These are phyloP conservation scores for Quiscalus mexicanus DNA, from an alignment of 2,113 vertebrate species.

Conservation along the genomic window DNA sequence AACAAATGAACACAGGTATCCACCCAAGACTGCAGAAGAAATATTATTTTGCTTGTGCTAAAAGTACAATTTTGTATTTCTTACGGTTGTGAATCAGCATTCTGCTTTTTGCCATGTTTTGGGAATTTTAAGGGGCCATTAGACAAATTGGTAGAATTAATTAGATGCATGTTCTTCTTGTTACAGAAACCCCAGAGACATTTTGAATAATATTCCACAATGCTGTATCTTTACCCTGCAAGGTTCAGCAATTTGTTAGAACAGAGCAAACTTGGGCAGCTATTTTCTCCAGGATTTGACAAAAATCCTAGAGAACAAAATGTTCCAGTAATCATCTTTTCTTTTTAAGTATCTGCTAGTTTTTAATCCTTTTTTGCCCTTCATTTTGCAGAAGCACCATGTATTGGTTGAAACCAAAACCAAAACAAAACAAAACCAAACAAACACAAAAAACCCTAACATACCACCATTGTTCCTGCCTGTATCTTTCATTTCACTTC, in stretches of 20 bases:
- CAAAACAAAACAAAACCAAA: background rate
- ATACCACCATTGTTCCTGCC: background rate
- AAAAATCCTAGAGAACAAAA: slow-evolving; percentile 30
- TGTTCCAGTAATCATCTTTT: slow-evolving; percentile 8
- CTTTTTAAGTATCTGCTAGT: background rate
- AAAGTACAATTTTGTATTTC: background rate
- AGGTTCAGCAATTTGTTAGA: slow-evolving; percentile 5
- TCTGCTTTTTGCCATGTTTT: background rate
- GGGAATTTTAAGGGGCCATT: slow-evolving; percentile 8
- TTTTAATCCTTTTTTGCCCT: background rate
- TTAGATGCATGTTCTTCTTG: background rate
- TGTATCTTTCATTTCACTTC: background rate
- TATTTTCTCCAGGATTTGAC: slow-evolving; percentile 34
- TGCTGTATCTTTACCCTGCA: background rate
- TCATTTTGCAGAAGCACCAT: background rate
- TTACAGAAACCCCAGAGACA: background rate
- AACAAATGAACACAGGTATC: background rate
- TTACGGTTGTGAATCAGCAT: background rate
- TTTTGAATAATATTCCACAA: background rate
- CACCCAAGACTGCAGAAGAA: background rate
- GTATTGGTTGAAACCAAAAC: background rate
- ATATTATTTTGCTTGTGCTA: background rate
- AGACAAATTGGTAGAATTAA: slow-evolving; percentile 15
- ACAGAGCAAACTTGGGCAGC: background rate
- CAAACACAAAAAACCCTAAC: background rate